Evolutionary conservation across 2,888 invertebrate species (phyloP).

Genomic region (Cheilosia grossa): DNA sequence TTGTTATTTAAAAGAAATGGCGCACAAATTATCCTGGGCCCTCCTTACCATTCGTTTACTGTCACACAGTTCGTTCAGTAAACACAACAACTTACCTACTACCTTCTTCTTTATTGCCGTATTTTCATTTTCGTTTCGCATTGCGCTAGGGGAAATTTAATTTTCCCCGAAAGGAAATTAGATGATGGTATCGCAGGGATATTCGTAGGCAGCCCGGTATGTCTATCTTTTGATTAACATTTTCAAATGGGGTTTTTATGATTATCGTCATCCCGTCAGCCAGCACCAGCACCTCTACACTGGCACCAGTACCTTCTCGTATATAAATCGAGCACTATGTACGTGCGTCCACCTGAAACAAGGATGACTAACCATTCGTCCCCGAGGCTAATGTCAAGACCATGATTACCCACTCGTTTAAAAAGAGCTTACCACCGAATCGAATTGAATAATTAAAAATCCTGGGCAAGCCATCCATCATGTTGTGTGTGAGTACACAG

Average conservation of each 20-base stretch:
- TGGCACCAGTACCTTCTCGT: background rate
- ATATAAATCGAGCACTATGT: background rate
- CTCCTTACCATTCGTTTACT: constrained; percentile 21
- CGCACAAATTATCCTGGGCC: constrained; percentile 66
- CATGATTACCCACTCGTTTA: constrained; percentile 67
- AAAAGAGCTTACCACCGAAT: constrained; percentile 49
- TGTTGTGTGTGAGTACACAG: constrained; percentile 8
- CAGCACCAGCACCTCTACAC: constrained; percentile 26
- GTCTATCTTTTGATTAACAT: constrained; percentile 75
- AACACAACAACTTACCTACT: constrained; percentile 14
- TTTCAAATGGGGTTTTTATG: constrained; percentile 75
- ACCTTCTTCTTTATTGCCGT: constrained; percentile 65
- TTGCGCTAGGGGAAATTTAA: constrained; percentile 72
- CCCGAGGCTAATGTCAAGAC: constrained; percentile 48
- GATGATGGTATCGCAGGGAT: constrained; percentile 72
- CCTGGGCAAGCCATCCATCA: constrained; percentile 62
- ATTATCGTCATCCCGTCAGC: constrained; percentile 65
- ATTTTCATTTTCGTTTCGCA: constrained; percentile 70
- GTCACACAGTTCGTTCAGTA: constrained; percentile 34
- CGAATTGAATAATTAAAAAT: constrained; percentile 66
- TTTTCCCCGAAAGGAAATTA: constrained; percentile 74
- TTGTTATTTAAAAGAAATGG: constrained; percentile 68
- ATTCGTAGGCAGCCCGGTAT: constrained; percentile 62
- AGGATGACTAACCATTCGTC: constrained; percentile 1
- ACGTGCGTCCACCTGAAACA: constrained; percentile 20